Evolutionary conservation across 2,113 vertebrate species (phyloP).

Genomic region (Proterorhinus semilunaris): DNA sequence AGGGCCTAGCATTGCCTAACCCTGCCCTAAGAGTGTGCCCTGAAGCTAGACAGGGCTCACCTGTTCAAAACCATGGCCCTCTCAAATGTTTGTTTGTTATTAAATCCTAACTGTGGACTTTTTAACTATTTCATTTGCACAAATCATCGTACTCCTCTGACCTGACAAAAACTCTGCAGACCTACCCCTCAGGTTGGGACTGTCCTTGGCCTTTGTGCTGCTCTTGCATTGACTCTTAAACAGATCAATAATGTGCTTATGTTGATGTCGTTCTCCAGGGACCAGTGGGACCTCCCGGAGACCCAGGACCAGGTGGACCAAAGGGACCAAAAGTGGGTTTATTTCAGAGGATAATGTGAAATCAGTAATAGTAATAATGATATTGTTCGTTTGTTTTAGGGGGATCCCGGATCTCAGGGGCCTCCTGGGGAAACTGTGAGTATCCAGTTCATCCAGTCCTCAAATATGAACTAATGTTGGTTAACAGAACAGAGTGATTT

Average conservation of each 20-base stretch:
- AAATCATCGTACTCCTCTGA: too few species aligned
- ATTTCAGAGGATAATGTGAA: not conserved
- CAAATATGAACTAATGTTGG: not conserved
- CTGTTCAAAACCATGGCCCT: too few species aligned
- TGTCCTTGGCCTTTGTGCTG: too few species aligned
- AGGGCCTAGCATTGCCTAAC: too few species aligned
- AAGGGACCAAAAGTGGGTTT: slow-evolving; percentile 85
- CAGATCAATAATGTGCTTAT: not conserved
- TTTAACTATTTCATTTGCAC: too few species aligned
- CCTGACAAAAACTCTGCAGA: too few species aligned
- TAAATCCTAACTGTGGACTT: too few species aligned
- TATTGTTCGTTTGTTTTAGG: slow-evolving; percentile 69
- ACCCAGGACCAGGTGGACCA: slow-evolving; percentile 75
- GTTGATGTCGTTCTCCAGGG: slow-evolving; percentile 74
- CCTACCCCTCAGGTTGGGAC: too few species aligned
- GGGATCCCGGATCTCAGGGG: slow-evolving; percentile 85
- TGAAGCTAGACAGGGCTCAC: too few species aligned
- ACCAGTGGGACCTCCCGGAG: slow-evolving; percentile 87
- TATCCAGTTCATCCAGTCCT: slow-evolving; percentile 25
- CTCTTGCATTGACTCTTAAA: not conserved
- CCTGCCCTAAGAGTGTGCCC: too few species aligned
- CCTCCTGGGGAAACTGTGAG: slow-evolving; percentile 85
- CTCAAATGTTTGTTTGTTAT: too few species aligned
- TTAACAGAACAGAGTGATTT: too few species aligned
- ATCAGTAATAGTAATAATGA: not conserved